Conservation (phyloP, 2,797 vertebrate species). For the Notolepis coatsorum region DNA sequence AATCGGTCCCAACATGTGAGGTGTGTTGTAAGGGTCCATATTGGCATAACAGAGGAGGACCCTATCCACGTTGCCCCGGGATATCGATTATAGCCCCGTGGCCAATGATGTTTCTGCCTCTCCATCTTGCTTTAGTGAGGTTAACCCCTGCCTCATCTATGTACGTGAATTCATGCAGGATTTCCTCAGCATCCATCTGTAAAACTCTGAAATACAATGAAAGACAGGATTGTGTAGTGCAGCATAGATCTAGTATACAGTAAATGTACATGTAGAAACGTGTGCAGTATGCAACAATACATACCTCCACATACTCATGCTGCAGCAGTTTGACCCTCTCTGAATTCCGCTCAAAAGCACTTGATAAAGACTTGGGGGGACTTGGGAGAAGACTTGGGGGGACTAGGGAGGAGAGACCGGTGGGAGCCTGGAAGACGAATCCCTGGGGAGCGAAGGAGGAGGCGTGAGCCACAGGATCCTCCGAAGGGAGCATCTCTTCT, state of each 20-base stretch:
- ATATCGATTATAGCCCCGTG: constrained; percentile 20
- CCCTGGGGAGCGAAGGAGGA: too few relatives aligned
- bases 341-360: constrained; percentile 17
- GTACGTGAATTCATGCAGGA: background rate
- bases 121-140: background rate
- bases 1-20: constrained; percentile 15
- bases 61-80: constrained; percentile 3
- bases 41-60: constrained; percentile 5
- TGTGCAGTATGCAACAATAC: constrained; percentile 11
- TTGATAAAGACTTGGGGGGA: too few relatives aligned
- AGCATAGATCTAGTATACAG: constrained; percentile 11
- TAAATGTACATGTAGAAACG: constrained; percentile 3
- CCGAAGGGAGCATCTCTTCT: too few relatives aligned
- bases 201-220: constrained; percentile 19
- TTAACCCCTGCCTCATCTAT: constrained; percentile 4
- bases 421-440: too few relatives aligned
- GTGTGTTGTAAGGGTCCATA: constrained; percentile 17
- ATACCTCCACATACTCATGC: constrained; percentile 20
- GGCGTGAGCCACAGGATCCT: too few relatives aligned
- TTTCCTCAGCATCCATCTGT: constrained; percentile 17
- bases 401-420: too few relatives aligned
- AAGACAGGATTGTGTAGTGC: constrained; percentile 24
- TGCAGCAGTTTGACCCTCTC: constrained; percentile 16
- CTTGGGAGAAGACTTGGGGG: too few relatives aligned
- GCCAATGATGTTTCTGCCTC: constrained; percentile 12